Evolutionary conservation across 2,113 vertebrate genomes (phyloP).

Genomic region (Ceyx cyanopectus): DNA sequence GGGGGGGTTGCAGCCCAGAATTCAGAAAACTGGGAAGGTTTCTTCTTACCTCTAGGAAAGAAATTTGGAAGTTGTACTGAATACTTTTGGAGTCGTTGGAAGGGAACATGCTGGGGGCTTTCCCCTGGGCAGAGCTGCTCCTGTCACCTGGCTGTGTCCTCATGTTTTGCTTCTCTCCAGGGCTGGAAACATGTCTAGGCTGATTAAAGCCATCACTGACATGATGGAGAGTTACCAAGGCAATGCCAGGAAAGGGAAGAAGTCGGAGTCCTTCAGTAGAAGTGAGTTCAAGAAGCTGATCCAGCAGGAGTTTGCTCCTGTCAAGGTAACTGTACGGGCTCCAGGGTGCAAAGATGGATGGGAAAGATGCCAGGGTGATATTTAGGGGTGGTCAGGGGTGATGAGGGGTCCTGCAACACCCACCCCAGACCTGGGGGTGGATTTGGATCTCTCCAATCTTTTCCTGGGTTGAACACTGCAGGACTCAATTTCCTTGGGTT

Average conservation of each 20-base stretch:
- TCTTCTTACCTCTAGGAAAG: neutral
- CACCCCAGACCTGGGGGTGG: neutral
- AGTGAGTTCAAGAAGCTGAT: conserved; percentile 63
- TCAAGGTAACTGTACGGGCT: neutral
- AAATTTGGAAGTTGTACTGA: neutral
- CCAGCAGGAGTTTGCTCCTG: conserved; percentile 60
- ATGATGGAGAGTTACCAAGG: conserved; percentile 40
- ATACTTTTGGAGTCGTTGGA: rapidly evolving
- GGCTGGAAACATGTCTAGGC: conserved; percentile 12
- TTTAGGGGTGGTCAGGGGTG: neutral
- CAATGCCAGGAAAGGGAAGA: neutral
- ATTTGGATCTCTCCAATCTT: neutral
- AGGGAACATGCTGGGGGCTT: rapidly evolving
- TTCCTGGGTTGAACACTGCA: rapidly evolving
- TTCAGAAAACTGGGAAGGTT: neutral
- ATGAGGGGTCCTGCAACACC: neutral
- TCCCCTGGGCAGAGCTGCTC: neutral
- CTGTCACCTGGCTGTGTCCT: neutral
- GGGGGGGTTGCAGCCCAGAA: neutral
- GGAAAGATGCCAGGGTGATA: neutral
- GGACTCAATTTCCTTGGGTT: neutral
- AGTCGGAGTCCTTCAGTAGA: neutral
- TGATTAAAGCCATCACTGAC: conserved; percentile 60
- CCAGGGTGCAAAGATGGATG: neutral
- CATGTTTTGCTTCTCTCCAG: neutral